These are phyloP conservation scores for Zapornia atra DNA, from an alignment of 2,113 vertebrate genomes.

Conservation along the genomic window DNA sequence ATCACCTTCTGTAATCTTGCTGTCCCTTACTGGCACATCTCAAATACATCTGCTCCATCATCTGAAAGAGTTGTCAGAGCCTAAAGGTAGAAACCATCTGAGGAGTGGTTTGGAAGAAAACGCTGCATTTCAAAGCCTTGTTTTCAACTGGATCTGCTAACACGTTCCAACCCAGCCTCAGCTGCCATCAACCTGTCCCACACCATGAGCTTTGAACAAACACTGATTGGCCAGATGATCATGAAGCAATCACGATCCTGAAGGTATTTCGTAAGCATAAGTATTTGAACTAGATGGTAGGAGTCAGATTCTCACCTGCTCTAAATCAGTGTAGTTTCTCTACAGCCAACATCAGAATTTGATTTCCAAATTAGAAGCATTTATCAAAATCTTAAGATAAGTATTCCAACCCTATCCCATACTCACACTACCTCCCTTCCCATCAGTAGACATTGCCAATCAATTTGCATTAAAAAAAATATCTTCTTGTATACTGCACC, in stretches of 20 bases:
- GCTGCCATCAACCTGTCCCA: conserved; percentile 15
- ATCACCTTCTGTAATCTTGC: not conserved
- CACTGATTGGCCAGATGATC: conserved; percentile 32
- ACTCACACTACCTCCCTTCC: not conserved
- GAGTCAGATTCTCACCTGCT: not conserved
- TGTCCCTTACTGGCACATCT: not conserved
- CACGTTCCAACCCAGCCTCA: conserved; percentile 21
- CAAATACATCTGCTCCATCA: conserved; percentile 19
- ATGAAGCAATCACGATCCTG: conserved; percentile 2
- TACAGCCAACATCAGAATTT: not conserved
- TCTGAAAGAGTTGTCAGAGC: not conserved
- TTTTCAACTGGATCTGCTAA: conserved; percentile 14
- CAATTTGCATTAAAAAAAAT: not conserved
- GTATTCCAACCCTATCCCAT: not conserved
- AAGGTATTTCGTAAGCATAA: conserved; percentile 14
- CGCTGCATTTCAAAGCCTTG: not conserved
- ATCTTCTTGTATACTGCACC: not conserved
- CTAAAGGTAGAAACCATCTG: not conserved
- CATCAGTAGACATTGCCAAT: not conserved
- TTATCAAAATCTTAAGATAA: not conserved
- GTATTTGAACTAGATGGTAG: not conserved
- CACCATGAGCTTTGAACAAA: conserved; percentile 48
- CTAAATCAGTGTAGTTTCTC: not conserved
- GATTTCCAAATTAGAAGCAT: not conserved
- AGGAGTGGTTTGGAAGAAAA: not conserved